Evolutionary conservation across 2,888 invertebrate genomes (phyloP), one percentile per base, ranked within the genome.

Genomic region (Melieria picta): DNA sequence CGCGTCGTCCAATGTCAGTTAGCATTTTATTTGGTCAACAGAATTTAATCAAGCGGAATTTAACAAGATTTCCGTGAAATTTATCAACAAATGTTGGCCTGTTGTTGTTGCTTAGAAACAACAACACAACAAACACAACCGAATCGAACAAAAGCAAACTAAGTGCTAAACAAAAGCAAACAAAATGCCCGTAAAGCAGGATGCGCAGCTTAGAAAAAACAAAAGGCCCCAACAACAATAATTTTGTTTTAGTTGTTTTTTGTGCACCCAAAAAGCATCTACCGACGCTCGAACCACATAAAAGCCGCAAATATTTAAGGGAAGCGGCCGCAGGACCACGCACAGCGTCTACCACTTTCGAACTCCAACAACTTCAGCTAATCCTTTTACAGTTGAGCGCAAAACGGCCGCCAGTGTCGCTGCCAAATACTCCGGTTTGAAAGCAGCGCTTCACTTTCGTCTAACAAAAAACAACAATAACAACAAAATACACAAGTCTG

Each of bases 11-110:
- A 30, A 30, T 30, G 30, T 30, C 30, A 30, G 30, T 52, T 52
- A 52, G n/a, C 57, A 30, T 57, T 30, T 57, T 16, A 16, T 13
- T 57, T 11, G 57, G 30, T 11, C 57, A 57, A 13, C 30, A 57
- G 9, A 79, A 80, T 80, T 80, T 78, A 81, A 80, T 80, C 79
- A 79, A 80, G 80, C 81, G 76, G 76, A 77, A 81, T 80, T 79
- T 76, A 75, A 80, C 78, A 76, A 78, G 80, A 81, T 80, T 81
- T 80, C 79, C 75, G 73, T 81, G 79, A 77, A 78, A 77, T 68
- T 50, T 58, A 58, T 46, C 50, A 56, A 65, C 16, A 52, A 1
- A 52, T n/a, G 52, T 52, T 11, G 5, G 52, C 13, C 13, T 52
- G 13, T 11, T n/a, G 11, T 52, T 13, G 52, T 13, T n/a, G n/a